Evolutionary conservation across 2,888 invertebrate species (phyloP).

Genomic region (Eilema griseolum): DNA sequence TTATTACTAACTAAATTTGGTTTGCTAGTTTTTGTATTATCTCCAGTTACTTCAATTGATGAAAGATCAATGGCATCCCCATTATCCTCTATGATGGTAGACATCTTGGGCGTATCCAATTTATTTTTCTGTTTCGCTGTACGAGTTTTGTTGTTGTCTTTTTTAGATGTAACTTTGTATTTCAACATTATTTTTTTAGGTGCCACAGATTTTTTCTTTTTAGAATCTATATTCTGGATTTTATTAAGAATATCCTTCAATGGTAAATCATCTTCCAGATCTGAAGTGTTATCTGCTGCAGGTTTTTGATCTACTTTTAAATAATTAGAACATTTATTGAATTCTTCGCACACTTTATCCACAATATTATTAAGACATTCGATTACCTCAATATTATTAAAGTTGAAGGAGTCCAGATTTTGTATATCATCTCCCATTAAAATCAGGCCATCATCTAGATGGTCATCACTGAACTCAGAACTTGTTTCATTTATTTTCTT

Average conservation of each 20-base stretch:
- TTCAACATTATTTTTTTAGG: conserved; percentile 52
- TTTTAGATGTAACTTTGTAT: conserved; percentile 46
- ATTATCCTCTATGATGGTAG: conserved; percentile 60
- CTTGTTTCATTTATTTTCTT: conserved; percentile 70
- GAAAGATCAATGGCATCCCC: conserved; percentile 39
- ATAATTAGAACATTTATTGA: conserved; percentile 63
- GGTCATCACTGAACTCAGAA: conserved; percentile 64
- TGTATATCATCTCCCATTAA: conserved; percentile 44
- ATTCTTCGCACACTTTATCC: conserved; percentile 69
- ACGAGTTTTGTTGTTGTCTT: conserved; percentile 32
- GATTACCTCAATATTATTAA: conserved; percentile 61
- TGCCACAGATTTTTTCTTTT: conserved; percentile 20
- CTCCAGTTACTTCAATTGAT: conserved; percentile 17
- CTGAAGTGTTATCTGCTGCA: conserved; percentile 19
- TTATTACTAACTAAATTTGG: conserved; percentile 18
- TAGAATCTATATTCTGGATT: conserved; percentile 25
- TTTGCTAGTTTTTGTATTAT: conserved; percentile 16
- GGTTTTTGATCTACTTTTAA: conserved; percentile 45
- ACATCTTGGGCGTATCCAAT: conserved; percentile 52
- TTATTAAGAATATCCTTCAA: conserved; percentile 33
- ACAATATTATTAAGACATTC: conserved; percentile 70
- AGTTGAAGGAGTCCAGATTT: conserved; percentile 42
- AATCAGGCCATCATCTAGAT: conserved; percentile 53
- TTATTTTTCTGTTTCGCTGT: conserved; percentile 46
- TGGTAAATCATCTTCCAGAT: conserved; percentile 36